A percentile compares a stretch with the other conserved stretches of the same genome.
These are phyloP conservation scores for Ommatoiulus sabulosus DNA, from an alignment of 2,888 invertebrate species.

Conservation along the genomic window DNA sequence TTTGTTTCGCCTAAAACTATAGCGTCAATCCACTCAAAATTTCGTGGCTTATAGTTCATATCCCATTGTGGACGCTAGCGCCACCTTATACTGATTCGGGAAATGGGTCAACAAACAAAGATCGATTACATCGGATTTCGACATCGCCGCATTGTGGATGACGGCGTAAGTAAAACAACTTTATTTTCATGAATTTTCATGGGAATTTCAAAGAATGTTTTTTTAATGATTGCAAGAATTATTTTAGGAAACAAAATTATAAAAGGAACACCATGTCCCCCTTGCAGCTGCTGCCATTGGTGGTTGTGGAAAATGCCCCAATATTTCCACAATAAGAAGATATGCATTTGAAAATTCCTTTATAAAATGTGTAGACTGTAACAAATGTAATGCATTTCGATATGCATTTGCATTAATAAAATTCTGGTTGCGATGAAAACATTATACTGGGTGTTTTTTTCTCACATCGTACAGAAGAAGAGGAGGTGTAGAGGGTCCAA, in stretches of 20 bases:
- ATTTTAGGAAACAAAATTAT: neutral
- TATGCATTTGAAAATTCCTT: neutral
- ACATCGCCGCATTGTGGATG: neutral
- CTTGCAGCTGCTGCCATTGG: neutral
- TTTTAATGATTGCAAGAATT: too few relatives aligned
- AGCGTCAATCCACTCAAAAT: neutral
- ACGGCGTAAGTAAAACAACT: neutral
- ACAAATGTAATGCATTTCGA: too few relatives aligned
- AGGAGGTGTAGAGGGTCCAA: too few relatives aligned
- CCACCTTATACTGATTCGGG: neutral
- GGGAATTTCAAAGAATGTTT: too few relatives aligned
- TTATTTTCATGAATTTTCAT: too few relatives aligned
- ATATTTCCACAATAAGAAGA: neutral
- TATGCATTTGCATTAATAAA: too few relatives aligned
- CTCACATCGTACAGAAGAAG: too few relatives aligned
- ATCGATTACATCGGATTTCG: neutral
- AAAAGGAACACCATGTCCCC: neutral
- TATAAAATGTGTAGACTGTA: too few relatives aligned
- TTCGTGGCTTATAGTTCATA: neutral
- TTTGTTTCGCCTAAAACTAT: neutral
- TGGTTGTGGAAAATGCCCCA: too few relatives aligned
- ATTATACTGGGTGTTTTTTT: too few relatives aligned
- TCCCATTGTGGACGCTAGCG: neutral
- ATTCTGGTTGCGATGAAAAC: too few relatives aligned
- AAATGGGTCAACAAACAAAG: neutral